These are phyloP conservation scores for Stigmatopora nigra DNA, from an alignment of 2,113 vertebrate species.

Conservation along the genomic window DNA sequence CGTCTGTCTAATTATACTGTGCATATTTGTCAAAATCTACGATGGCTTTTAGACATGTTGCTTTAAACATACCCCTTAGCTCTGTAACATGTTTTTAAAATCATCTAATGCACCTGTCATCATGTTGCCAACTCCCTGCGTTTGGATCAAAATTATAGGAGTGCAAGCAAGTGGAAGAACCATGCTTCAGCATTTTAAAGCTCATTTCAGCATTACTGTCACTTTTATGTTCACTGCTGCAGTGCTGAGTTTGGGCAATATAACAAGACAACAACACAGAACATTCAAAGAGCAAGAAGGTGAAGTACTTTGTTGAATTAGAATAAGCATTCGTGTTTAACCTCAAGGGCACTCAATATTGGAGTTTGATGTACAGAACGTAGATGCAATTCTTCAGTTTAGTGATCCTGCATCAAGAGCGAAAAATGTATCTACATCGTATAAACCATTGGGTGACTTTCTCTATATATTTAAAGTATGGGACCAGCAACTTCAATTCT, in stretches of 20 bases:
- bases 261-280: slow-evolving; percentile 19
- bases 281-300: slow-evolving; percentile 2
- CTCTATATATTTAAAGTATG: too few relatives aligned
- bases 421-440: too few relatives aligned
- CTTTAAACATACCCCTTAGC: slow-evolving; percentile 22
- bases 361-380: slow-evolving; percentile 11
- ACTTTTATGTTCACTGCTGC: slow-evolving; percentile 33
- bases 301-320: neutral
- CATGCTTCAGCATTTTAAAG: slow-evolving; percentile 41
- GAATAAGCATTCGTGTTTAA: slow-evolving; percentile 21
- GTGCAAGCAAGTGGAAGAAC: slow-evolving; percentile 35
- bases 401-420: neutral
- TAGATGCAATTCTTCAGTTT: neutral
- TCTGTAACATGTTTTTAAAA: slow-evolving; percentile 33
- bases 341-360: slow-evolving; percentile 2
- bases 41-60: slow-evolving; percentile 28
- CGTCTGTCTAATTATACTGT: slow-evolving; percentile 12
- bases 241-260: slow-evolving; percentile 23
- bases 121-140: slow-evolving; percentile 22
- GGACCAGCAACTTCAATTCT: too few relatives aligned
- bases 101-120: slow-evolving; percentile 34
- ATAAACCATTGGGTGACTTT: too few relatives aligned
- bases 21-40: neutral
- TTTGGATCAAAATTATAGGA: slow-evolving; percentile 35
- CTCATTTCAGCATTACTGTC: slow-evolving; percentile 54